phyloP scores from a whole-genome alignment of 2,113 vertebrate species.

The Myotis yumanensis region DNA sequence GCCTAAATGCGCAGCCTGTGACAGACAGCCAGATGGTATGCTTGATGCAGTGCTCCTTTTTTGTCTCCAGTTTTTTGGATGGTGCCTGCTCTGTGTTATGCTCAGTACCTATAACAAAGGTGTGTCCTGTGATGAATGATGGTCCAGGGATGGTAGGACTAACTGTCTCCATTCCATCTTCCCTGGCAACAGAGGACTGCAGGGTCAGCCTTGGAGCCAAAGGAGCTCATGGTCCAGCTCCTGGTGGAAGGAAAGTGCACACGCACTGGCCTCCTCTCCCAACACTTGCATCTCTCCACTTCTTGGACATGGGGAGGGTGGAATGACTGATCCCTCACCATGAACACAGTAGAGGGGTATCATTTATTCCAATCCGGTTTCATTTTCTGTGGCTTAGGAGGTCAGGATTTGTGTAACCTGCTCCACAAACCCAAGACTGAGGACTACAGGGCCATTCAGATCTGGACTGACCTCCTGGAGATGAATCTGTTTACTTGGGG shows the following conservation, averaged over 20 bases:
- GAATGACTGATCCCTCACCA: not conserved
- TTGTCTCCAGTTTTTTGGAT: not conserved
- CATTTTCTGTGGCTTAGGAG: not conserved
- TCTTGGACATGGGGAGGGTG: not conserved
- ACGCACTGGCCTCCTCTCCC: accelerated
- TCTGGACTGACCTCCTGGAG: not conserved
- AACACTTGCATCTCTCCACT: accelerated
- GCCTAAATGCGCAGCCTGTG: slow-evolving; percentile 14
- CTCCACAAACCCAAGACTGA: not conserved
- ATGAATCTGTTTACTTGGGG: not conserved
- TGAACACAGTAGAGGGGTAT: not conserved
- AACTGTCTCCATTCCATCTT: not conserved
- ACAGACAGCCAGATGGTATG: slow-evolving; percentile 16
- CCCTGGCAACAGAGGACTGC: not conserved
- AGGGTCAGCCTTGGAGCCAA: not conserved
- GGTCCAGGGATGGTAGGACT: not conserved
- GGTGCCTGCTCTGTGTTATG: slow-evolving; percentile 13
- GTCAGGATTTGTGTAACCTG: not conserved
- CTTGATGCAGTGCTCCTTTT: slow-evolving; percentile 12
- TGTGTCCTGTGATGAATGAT: slow-evolving; percentile 37
- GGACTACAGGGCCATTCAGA: not conserved
- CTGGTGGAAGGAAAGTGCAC: not conserved
- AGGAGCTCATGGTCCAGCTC: not conserved
- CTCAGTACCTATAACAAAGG: slow-evolving; percentile 59
- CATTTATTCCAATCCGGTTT: not conserved